Evolutionary conservation across 2,888 invertebrate species (phyloP), one percentile per base, ranked within the genome.

Genomic region (Hirtodrosophila confusa): DNA sequence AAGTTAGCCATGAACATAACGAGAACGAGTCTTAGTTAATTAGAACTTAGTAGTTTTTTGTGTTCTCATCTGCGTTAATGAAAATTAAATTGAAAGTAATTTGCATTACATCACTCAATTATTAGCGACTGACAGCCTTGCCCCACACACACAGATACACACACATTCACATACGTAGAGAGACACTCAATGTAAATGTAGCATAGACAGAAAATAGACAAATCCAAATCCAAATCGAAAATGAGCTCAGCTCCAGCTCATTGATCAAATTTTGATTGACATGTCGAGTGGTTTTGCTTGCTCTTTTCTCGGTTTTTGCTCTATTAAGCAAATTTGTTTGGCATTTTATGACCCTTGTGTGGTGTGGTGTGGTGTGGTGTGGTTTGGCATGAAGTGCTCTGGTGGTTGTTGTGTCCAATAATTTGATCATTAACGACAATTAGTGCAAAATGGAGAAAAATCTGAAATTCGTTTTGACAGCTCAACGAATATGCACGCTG

Each of bases 221-320:
- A 73, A 73, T 60, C 47, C 37, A 65, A 69, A 60, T 55, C 29
- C 55, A 70, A 67, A 67, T 51, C 65, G 66, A 53, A 72, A 57
- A 50, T 44, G 45, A 61, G 53, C 69, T 58, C 41, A 54, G 24
- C 64, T 49, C 69, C 62, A 61, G 67, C 87, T 86, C 85, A 86
- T 82, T 82, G 88, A 82, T 82, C 88, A 86, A 86, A 83, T 70
- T 86, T 88, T 79, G 88, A 82, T 82, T 82, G 88, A 87, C 82
- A 86, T 61, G 67, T 79, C 65, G 84, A 82, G 75, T 85, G 85
- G 69, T 82, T 85, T 84, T 63, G 68, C 64, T 57, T 64, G 62
- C 72, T 80, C 50, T 65, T 69, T 62, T 31, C 17, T 45, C 29
- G 23, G 45, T 36, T 73, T 68, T 66, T 82, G 83, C 86, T 85